phyloP scores from a whole-genome alignment of 2,888 invertebrate species.

The Rotaria socialis region DNA sequence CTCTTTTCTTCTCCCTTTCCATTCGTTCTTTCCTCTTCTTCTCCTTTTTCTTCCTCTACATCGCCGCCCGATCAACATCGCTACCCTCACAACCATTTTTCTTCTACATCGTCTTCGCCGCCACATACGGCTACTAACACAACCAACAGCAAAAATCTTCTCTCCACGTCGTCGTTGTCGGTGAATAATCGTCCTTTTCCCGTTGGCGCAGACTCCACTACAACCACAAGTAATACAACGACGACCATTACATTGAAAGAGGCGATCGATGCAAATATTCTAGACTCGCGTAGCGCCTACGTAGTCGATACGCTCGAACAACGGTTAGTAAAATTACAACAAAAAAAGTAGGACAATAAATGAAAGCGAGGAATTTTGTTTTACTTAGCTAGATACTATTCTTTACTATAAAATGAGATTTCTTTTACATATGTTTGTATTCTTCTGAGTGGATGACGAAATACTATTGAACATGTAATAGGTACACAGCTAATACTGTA shows the following conservation, averaged over 20 bases:
- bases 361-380: not conserved
- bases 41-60: not conserved
- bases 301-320: conserved; percentile 32
- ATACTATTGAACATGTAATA: not conserved
- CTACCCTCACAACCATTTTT: conserved; percentile 7
- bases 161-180: conserved; percentile 20
- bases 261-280: conserved; percentile 25
- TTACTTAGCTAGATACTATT: not conserved
- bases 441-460: not conserved
- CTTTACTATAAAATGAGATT: not conserved
- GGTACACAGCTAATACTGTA: not conserved
- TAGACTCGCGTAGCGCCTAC: conserved; percentile 18
- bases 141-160: conserved; percentile 17
- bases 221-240: conserved; percentile 19
- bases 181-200: conserved; percentile 12
- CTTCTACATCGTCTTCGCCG: conserved; percentile 33
- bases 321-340: not conserved
- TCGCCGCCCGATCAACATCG: not conserved
- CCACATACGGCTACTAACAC: not conserved
- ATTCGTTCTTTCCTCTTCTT: conserved; percentile 32
- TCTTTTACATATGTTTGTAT: not conserved
- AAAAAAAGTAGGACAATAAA: not conserved
- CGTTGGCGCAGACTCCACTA: conserved; percentile 14
- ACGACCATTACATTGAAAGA: conserved; percentile 23
- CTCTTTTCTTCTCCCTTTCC: conserved; percentile 36